A percentile compares a stretch with the other conserved stretches of the same genome.
phyloP scores from a whole-genome alignment of 2,113 vertebrate species.

The Misgurnus mizolepis region DNA sequence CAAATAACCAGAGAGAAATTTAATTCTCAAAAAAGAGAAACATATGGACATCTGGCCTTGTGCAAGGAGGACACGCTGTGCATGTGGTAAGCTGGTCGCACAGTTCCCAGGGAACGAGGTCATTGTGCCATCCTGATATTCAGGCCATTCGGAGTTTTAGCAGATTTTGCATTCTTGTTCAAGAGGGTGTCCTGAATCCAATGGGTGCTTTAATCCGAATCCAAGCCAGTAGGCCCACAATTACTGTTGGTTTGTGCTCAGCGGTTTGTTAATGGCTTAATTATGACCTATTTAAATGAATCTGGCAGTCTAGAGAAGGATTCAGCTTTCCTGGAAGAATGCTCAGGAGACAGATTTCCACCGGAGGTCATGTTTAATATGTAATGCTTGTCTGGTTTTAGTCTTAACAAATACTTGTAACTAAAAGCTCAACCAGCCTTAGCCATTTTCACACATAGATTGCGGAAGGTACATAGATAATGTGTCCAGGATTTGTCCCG shows the following conservation, averaged over 20 bases:
- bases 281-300: conserved; percentile 64
- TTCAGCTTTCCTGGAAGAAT: neutral
- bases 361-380: neutral
- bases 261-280: conserved; percentile 63
- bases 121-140: neutral
- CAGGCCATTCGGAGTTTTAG: neutral
- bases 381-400: neutral
- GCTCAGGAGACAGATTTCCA: conserved; percentile 8
- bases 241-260: conserved; percentile 54
- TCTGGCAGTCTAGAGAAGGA: conserved; percentile 53
- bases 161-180: neutral
- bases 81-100: neutral
- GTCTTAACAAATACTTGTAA: neutral
- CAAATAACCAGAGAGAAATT: conserved; percentile 37
- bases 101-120: neutral
- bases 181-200: conserved; percentile 17
- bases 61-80: neutral
- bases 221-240: conserved; percentile 55
- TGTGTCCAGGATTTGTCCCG: no score
- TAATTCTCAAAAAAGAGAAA: conserved; percentile 42
- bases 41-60: neutral
- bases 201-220: conserved; percentile 40
- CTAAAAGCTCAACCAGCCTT: no score
- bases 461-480: no score
- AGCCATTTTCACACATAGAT: no score